Evolutionary conservation across 2,113 vertebrate species (phyloP).

Genomic region (Origma solitaria): DNA sequence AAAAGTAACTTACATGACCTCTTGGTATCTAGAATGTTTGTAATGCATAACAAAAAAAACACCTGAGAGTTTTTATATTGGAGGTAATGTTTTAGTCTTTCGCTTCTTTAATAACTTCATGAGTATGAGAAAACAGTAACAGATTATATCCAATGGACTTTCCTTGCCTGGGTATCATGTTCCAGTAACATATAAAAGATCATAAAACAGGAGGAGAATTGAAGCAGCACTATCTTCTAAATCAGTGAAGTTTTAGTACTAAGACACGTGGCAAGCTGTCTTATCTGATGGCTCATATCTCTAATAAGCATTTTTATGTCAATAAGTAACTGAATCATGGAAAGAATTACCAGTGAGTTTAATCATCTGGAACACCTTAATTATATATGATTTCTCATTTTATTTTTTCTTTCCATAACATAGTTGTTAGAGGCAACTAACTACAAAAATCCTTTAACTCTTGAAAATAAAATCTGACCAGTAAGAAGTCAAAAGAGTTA

Average conservation of each 20-base stretch:
- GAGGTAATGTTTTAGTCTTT: not conserved
- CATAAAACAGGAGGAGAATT: not conserved
- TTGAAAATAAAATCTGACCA: not conserved
- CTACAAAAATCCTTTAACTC: not conserved
- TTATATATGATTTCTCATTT: not conserved
- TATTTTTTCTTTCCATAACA: slow-evolving; percentile 2
- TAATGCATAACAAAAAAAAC: not conserved
- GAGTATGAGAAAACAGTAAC: not conserved
- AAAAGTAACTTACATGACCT: not conserved
- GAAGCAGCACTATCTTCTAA: slow-evolving; percentile 20
- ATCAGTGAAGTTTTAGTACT: slow-evolving; percentile 34
- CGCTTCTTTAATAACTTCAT: not conserved
- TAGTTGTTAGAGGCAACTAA: not conserved
- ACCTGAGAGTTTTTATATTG: not conserved
- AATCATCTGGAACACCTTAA: slow-evolving; percentile 5
- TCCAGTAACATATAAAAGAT: not conserved
- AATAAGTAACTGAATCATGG: slow-evolving; percentile 44
- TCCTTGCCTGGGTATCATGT: not conserved
- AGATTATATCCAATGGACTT: not conserved
- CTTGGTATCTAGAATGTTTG: not conserved
- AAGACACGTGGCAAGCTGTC: slow-evolving; percentile 33
- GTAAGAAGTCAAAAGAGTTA: not conserved
- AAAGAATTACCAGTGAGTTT: slow-evolving; percentile 4
- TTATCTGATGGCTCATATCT: slow-evolving; percentile 35
- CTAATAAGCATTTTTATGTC: slow-evolving; percentile 48